phyloP scores from a whole-genome alignment of 2,797 vertebrate species.

The Lacerta agilis region DNA sequence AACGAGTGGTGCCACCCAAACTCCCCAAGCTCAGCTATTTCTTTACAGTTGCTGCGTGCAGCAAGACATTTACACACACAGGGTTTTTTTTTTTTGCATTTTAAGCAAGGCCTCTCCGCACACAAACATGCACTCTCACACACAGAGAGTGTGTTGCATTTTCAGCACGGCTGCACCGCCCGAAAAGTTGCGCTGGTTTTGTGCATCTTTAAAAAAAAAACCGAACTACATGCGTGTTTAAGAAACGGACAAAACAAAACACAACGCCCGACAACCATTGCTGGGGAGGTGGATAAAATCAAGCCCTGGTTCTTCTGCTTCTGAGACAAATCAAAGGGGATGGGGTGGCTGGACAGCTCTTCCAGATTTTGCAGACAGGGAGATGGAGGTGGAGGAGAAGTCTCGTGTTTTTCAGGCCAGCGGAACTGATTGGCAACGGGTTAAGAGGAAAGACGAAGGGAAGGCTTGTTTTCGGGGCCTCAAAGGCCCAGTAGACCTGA shows the following conservation, averaged over 20 bases:
- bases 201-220: neutral
- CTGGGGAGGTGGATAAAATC: too few relatives aligned
- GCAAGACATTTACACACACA: neutral
- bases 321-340: too few relatives aligned
- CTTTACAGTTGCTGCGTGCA: neutral
- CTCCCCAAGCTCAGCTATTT: neutral
- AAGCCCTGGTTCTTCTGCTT: too few relatives aligned
- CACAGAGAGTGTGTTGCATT: neutral
- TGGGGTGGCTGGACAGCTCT: too few relatives aligned
- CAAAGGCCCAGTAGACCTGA: too few relatives aligned
- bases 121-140: neutral
- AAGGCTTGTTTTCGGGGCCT: too few relatives aligned
- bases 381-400: neutral
- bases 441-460: too few relatives aligned
- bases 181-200: neutral
- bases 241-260: neutral
- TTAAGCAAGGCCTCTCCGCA: neutral
- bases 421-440: neutral
- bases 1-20: conserved; percentile 32
- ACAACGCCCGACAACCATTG: too few relatives aligned
- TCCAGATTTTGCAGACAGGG: neutral
- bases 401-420: neutral
- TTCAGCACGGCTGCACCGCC: neutral
- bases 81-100: neutral
- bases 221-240: neutral